phyloP scores from a whole-genome alignment of 2,113 vertebrate genomes.

The Bettongia penicillata region DNA sequence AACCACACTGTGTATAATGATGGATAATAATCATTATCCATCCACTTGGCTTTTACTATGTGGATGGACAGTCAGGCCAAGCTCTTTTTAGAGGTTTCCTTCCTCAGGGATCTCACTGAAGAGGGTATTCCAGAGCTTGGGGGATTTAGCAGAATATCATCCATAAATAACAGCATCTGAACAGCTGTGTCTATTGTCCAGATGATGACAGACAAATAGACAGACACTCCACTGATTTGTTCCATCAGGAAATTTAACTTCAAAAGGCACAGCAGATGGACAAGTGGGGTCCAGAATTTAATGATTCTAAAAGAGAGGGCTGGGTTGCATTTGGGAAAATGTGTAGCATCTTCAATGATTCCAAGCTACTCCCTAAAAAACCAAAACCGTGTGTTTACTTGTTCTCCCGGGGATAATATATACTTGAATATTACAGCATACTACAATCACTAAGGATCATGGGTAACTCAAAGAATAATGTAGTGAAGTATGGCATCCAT shows the following conservation, averaged over 20 bases:
- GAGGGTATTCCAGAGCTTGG: background rate
- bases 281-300: background rate
- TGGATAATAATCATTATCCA: background rate
- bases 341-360: background rate
- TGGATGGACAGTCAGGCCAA: background rate
- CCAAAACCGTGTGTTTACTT: background rate
- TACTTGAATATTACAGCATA: background rate
- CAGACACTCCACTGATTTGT: background rate
- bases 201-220: background rate
- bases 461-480: background rate
- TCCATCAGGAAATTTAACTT: background rate
- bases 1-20: background rate
- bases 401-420: background rate
- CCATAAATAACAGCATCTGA: background rate
- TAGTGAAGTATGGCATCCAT: background rate
- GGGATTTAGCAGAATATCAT: background rate
- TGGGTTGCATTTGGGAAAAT: background rate
- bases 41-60: background rate
- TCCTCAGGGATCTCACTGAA: background rate
- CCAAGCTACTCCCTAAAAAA: background rate
- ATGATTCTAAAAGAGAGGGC: background rate
- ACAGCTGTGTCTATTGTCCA: background rate
- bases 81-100: background rate
- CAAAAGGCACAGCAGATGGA: background rate
- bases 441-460: background rate